These are phyloP conservation scores for Haliaeetus leucogaster DNA, from an alignment of 2,113 vertebrate genomes.

Conservation along the genomic window DNA sequence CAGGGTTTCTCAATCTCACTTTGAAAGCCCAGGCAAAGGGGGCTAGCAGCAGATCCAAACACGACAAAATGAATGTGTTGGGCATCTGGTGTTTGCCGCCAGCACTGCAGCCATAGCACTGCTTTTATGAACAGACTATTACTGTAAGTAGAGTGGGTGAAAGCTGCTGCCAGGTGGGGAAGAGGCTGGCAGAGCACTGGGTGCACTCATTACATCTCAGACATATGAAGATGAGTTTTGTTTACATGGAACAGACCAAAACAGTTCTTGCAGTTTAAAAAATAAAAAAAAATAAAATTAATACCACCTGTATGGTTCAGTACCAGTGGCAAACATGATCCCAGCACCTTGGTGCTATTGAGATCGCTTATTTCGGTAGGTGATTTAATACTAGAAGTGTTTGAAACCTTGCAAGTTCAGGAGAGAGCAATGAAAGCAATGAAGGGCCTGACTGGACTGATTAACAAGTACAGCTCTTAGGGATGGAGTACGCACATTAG, in stretches of 20 bases:
- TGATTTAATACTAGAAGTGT: background rate
- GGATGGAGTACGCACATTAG: background rate
- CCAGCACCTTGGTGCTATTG: background rate
- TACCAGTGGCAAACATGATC: background rate
- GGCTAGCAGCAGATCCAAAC: background rate
- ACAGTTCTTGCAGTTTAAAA: background rate
- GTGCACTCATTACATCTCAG: background rate
- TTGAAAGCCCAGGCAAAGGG: background rate
- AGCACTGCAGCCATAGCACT: accelerated
- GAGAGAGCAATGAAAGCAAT: background rate
- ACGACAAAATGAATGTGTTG: background rate
- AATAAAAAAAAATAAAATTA: background rate
- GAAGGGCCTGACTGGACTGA: background rate
- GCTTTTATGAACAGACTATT: background rate
- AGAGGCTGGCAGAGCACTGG: background rate
- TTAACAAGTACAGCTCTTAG: background rate
- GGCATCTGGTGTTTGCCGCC: background rate
- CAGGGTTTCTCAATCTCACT: background rate
- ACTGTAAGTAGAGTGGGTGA: background rate
- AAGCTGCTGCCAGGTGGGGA: background rate
- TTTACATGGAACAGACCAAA: background rate
- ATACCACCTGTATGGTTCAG: background rate
- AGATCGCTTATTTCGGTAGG: background rate
- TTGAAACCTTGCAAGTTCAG: background rate
- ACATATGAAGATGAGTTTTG: background rate